These are phyloP conservation scores for Choloepus didactylus DNA, from an alignment of 2,797 vertebrate genomes.

Conservation along the genomic window DNA sequence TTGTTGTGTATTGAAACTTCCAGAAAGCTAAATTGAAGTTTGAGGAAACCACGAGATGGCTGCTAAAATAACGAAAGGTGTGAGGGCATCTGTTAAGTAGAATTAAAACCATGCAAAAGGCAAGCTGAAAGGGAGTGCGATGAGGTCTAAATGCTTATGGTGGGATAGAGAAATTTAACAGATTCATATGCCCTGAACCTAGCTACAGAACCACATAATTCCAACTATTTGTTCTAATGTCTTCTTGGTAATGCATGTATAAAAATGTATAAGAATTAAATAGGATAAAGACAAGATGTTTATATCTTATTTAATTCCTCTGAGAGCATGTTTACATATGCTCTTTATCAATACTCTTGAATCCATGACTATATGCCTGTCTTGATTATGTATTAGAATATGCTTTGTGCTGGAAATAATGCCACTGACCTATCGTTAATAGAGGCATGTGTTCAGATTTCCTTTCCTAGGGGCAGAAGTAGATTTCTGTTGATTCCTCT, in stretches of 20 bases:
- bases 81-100: background rate
- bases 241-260: background rate
- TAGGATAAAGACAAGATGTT: background rate
- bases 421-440: background rate
- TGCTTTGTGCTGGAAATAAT: slow-evolving; percentile 30
- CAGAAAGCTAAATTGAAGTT: background rate
- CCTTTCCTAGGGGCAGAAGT: background rate
- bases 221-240: background rate
- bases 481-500: background rate
- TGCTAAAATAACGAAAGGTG: background rate
- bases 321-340: background rate
- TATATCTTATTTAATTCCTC: background rate
- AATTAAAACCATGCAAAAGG: background rate
- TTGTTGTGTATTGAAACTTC: background rate
- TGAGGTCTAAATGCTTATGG: background rate
- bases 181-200: background rate
- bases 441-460: background rate
- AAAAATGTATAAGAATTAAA: background rate
- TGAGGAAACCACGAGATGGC: background rate
- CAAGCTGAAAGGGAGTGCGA: background rate
- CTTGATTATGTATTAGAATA: background rate
- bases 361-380: background rate
- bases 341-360: background rate
- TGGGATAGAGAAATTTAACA: background rate
- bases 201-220: background rate